A percentile compares a stretch with the other conserved stretches of the same genome.
Evolutionary conservation across 2,113 vertebrate genomes (phyloP).

Genomic region (Oreochromis tanganicae): DNA sequence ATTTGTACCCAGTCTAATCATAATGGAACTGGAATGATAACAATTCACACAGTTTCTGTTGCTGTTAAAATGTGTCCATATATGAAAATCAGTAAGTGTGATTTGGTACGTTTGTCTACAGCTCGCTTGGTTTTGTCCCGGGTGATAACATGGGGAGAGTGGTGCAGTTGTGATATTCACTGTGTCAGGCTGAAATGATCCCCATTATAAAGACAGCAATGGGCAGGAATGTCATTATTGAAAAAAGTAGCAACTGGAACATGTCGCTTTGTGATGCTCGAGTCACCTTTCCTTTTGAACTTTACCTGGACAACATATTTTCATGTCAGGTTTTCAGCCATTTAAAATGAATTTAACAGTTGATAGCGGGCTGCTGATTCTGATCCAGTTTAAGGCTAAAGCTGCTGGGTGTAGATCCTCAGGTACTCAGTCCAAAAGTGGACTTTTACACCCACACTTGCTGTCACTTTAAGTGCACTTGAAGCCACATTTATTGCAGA

Average conservation of each 20-base stretch:
- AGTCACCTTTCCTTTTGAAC: not conserved
- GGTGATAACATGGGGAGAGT: not conserved
- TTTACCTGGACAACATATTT: not conserved
- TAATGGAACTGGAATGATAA: not conserved
- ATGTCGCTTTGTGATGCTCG: not conserved
- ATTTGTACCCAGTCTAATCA: not conserved
- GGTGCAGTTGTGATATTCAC: not conserved
- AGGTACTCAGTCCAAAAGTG: conserved; percentile 29
- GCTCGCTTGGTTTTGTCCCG: not conserved
- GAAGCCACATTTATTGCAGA: conserved; percentile 69
- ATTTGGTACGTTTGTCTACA: not conserved
- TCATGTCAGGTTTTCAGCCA: not conserved
- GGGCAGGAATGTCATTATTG: not conserved
- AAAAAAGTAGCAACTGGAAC: not conserved
- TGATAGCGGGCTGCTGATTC: not conserved
- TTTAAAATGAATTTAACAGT: not conserved
- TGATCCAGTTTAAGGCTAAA: conserved; percentile 15
- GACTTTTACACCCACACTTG: conserved; percentile 71
- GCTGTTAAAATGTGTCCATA: not conserved
- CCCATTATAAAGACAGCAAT: not conserved
- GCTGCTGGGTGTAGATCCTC: conserved; percentile 19
- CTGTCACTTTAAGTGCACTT: conserved; percentile 77
- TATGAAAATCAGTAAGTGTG: not conserved
- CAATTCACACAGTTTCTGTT: not conserved
- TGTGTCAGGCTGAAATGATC: not conserved